Conservation (phyloP, 2,113 vertebrate species). For the Microtus richardsoni region DNA sequence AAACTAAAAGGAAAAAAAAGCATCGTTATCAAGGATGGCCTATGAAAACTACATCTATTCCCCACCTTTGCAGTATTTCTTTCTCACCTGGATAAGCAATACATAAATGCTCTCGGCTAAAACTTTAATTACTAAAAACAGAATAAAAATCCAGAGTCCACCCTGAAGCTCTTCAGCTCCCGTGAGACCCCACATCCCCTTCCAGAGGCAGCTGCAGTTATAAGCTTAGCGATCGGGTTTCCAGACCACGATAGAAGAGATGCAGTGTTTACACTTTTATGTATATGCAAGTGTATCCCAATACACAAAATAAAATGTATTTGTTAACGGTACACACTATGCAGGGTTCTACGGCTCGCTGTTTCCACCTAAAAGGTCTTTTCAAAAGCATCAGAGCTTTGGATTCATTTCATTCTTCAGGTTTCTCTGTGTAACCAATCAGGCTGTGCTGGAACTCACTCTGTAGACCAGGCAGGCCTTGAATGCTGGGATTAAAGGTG, state of each 20-base stretch:
- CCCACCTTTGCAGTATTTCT: not conserved
- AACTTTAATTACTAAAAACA: constrained; percentile 28
- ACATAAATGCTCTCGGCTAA: not conserved
- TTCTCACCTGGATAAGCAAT: constrained; percentile 37
- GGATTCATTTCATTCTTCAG: not conserved
- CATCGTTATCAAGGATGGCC: not conserved
- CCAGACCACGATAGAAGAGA: not conserved
- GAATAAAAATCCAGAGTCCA: constrained; percentile 30
- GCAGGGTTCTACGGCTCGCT: not conserved
- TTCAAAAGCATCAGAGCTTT: not conserved
- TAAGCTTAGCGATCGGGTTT: not conserved
- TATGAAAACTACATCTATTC: not conserved
- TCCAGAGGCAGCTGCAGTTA: constrained; percentile 16
- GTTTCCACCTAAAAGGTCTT: not conserved
- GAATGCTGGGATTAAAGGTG: too few relatives aligned
- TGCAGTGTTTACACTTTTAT: not conserved
- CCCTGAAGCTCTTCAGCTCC: not conserved
- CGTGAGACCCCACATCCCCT: not conserved
- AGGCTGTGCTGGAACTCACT: too few relatives aligned
- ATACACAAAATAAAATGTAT: not conserved
- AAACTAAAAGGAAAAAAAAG: not conserved
- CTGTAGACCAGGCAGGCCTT: too few relatives aligned
- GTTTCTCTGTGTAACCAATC: too few relatives aligned
- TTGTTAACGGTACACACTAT: not conserved
- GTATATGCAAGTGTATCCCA: not conserved